Evolutionary conservation across 2,113 vertebrate genomes (phyloP).

Genomic region (Antennarius striatus): DNA sequence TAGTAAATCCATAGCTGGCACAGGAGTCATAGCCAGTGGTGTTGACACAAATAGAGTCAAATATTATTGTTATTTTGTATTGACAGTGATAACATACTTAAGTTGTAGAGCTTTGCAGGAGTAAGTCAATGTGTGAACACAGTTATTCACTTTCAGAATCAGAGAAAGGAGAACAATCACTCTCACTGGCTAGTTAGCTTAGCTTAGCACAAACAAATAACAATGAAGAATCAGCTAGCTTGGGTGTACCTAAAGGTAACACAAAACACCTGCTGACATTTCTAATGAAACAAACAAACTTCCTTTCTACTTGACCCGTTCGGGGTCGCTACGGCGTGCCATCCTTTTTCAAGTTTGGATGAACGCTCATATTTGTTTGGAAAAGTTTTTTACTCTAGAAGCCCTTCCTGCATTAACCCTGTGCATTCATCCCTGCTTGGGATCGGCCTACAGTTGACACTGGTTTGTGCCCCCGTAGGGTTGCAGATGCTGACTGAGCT

Average conservation of each 20-base stretch:
- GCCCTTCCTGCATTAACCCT: too few species aligned
- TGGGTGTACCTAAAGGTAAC: background rate
- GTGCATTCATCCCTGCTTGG: too few species aligned
- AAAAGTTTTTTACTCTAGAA: too few species aligned
- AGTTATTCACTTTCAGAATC: background rate
- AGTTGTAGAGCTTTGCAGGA: slow-evolving; percentile 8
- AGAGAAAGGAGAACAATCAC: background rate
- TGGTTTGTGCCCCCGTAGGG: too few species aligned
- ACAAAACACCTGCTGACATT: background rate
- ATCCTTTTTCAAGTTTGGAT: too few species aligned
- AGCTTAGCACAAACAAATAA: background rate
- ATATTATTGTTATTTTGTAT: slow-evolving; percentile 10
- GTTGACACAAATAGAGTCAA: slow-evolving; percentile 43
- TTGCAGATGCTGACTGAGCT: too few species aligned
- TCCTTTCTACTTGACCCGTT: too few species aligned
- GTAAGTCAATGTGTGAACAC: background rate
- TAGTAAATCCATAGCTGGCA: slow-evolving; percentile 56
- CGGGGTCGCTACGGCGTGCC: too few species aligned
- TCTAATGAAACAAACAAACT: too few species aligned
- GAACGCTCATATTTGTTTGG: too few species aligned
- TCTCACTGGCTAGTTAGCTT: background rate
- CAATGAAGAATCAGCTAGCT: background rate
- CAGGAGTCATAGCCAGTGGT: slow-evolving; percentile 19
- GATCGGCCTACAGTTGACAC: too few species aligned
- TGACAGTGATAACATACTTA: slow-evolving; percentile 12